Base-by-base conservation (phyloP, 2,797 vertebrate genomes). In the Holocentrus rufus region DNA sequence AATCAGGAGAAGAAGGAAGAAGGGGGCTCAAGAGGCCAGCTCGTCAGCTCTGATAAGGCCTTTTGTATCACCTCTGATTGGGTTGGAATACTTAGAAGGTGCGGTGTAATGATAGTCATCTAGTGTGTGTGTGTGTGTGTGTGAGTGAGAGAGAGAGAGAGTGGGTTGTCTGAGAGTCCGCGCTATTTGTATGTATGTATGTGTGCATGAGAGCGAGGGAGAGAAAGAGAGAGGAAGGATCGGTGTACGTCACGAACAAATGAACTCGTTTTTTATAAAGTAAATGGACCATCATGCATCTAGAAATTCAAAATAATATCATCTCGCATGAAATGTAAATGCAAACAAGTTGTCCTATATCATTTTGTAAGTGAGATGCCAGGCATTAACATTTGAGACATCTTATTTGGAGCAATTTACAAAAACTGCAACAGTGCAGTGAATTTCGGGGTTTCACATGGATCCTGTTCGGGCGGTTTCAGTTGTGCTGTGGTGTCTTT, bases 1-100 rank as follows among this genome's bases (percentile, higher is more conserved):
- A 92, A 92, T 92, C 91, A 92, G 87, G 67, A 78, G 73, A 66
- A 91, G 87, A 66, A 84, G 81, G 79, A 77, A 87, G 87, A 88
- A 84, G 86, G 66, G 67, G 80, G 42, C 85, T 91, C 22, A 66
- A 92, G 90, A 85, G 88, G 77, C 69, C 63, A 49, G 74, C 89
- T 92, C 84, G 79, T 91, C 90, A 85, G 85, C 76, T 49, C 69
- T 77, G 83, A 88, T 79, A 76, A 83, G 78, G 79, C 84, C 80
- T 83, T 89, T 84, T 70, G 74, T 79, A 70, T 83, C 84, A 74
- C 71, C 76, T 71, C 88, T 92, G 91, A 92, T 91, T 92, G 91
- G 87, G 88, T 79, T 79, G 77, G 69, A 80, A 88, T 79, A 84
- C 88, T 90, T 82, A 80, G 69, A 80, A 86, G 81, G 84, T 75